phyloP scores from a whole-genome alignment of 1,140 invertebrate species.

The Centruroides vittatus region DNA sequence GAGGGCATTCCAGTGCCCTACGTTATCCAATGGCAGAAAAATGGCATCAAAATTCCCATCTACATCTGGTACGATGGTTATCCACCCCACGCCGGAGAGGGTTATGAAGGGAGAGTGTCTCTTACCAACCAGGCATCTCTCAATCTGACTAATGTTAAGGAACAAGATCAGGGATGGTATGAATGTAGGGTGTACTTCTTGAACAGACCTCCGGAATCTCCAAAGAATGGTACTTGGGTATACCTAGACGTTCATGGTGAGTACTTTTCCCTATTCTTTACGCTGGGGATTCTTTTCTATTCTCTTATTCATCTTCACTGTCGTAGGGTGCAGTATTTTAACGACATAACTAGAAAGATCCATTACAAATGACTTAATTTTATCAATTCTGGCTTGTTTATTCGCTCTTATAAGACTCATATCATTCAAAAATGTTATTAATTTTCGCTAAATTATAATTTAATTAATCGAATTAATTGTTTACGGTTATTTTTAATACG shows the following conservation, averaged over 20 bases:
- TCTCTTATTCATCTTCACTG: too few species aligned
- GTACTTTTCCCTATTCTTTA: conserved; percentile 12
- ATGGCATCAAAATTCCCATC: conserved; percentile 69
- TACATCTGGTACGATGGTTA: conserved; percentile 97
- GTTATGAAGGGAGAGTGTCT: conserved; percentile 78
- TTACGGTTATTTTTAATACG: too few species aligned
- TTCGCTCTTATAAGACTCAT: too few species aligned
- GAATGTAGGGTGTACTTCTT: conserved; percentile 92
- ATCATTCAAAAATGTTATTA: too few species aligned
- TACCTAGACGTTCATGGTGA: conserved; percentile 87
- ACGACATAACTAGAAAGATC: too few species aligned
- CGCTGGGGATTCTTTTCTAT: neutral
- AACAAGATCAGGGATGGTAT: conserved; percentile 92
- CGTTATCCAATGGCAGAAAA: conserved; percentile 95
- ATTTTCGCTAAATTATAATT: too few species aligned
- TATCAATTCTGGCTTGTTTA: too few species aligned
- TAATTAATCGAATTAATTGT: too few species aligned
- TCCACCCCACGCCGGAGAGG: conserved; percentile 80
- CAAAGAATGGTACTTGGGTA: conserved; percentile 89
- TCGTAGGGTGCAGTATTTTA: too few species aligned
- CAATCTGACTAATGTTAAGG: conserved; percentile 80
- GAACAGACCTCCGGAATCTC: conserved; percentile 75
- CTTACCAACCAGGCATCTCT: conserved; percentile 75
- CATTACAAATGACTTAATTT: too few species aligned
- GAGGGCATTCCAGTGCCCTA: conserved; percentile 86